Base-by-base conservation (phyloP, 2,113 vertebrate genomes). In the Triplophysa dalaica region DNA sequence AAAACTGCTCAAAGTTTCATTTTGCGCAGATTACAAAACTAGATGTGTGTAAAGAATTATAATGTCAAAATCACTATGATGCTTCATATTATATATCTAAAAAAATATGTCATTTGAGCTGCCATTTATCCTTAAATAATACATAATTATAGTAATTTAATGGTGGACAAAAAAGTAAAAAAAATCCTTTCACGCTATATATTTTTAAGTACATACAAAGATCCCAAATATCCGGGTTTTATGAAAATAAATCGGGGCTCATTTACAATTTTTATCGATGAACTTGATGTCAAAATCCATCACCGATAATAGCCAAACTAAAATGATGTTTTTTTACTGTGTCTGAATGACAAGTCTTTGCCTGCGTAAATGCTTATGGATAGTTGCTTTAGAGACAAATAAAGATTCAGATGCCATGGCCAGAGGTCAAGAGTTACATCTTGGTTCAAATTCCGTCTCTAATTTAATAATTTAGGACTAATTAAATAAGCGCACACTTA, bases 361-460 rank as follows among this genome's bases (percentile, higher is more conserved):
- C 54, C 8, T 56, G 8, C 6, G n/a, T 56, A 58, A 58, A 58
- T 10, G 54, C 54, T 1, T 21, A 21, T 10, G 19, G 8, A 58
- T 83, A 83, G 88, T 84, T 92, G 88, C 88, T 75, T 62, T 50
- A n/a, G 41, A 21, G 26, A 38, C 43, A 52, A 76, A 90, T 88
- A 81, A 86, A 73, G 82, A 89, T 89, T 88, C 90, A 72, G 87
- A 87, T 87, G 84, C 87, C 70, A 81, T 61, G 69, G 33, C 14
- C 33, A 75, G 21, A 67, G 58, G 79, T 75, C 50, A 73, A 50
- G 43, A 74, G 60, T 33, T 33, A 9, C 43, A 68, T 73, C 66
- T 73, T 16, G 62, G 7, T 66, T 73, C 17, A 60, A 41, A 75
- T 75, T 81, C 48, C 70, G 41, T 26, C 45, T 41, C 50, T 64